Evolutionary conservation across 2,797 vertebrate species (phyloP), one percentile per base, ranked within the genome.

Genomic region (Poecilia picta): DNA sequence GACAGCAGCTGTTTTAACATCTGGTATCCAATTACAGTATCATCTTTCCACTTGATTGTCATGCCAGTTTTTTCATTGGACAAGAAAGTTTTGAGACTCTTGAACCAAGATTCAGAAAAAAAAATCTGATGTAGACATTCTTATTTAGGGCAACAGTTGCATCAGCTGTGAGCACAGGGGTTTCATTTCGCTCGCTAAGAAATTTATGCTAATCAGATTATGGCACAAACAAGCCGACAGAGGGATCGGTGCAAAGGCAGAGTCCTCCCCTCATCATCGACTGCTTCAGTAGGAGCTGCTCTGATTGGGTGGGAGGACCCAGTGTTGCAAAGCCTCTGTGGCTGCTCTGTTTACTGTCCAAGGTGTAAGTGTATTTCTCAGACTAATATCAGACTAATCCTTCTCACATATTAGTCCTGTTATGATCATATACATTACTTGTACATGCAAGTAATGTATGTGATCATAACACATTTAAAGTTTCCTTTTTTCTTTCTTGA

Each of bases 211-310:
- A 77, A 89, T 91, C 46, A 82, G 79, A 64, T 79, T 88, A 76
- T 80, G 78, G 83, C 80, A 85, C 62, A 87, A 89, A 89, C 80
- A 89, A 84, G 81, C 71, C 36, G 83, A 83, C 74, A 74, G 85
- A 85, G 79, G 80, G 80, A 85, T 82, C 78, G 41, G 36, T 43
- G 81, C 79, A 84, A 55, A 71, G 75, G 85, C 79, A 83, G 73
- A 85, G 83, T 75, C 80, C 49, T 59, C 79, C 83, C 82, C 16
- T 64, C 59, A 33, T 83, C 81, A 84, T 85, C 83, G 57, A 45
- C 41, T 13, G 7, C 73, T 71, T 75, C 68, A 83, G 78, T 78
- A 77, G 74, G 76, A 75, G 77, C 79, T 74, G 10, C 16, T 28
- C 72, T 81, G 84, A 84, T 78, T 81, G 74, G 77, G 71, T 78